These are phyloP conservation scores for Aphelinus certus DNA, from an alignment of 1,140 invertebrate species.

Conservation along the genomic window DNA sequence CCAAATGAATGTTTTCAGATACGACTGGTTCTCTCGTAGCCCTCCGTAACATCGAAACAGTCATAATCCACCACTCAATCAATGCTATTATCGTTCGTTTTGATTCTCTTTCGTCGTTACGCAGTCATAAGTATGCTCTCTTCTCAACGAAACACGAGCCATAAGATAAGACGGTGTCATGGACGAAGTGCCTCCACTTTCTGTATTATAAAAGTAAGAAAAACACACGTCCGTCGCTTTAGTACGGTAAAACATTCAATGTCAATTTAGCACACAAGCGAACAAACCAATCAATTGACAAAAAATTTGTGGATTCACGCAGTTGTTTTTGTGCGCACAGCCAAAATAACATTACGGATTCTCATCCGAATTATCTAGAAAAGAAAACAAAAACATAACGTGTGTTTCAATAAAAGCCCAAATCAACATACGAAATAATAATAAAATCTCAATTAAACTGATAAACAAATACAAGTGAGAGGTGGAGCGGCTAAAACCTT, in stretches of 20 bases:
- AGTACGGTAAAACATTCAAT: constrained; percentile 8
- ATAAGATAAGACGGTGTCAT: constrained; percentile 36
- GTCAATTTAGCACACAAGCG: background rate
- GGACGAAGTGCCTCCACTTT: constrained; percentile 33
- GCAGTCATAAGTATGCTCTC: constrained; percentile 38
- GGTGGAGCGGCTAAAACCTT: background rate
- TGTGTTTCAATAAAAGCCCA: background rate
- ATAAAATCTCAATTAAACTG: background rate
- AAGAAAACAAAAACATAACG: constrained; percentile 14
- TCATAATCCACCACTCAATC: background rate
- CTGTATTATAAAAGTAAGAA: constrained; percentile 32
- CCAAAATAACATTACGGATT: constrained; percentile 38
- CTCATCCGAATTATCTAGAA: constrained; percentile 33
- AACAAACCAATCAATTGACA: background rate
- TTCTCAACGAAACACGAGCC: constrained; percentile 38
- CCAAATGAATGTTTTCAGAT: background rate
- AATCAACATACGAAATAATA: background rate
- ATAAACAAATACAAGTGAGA: constrained; percentile 37
- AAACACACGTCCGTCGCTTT: constrained; percentile 23
- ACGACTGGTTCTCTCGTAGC: background rate
- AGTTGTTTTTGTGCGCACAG: constrained; percentile 31
- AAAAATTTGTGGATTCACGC: background rate
- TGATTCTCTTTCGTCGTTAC: constrained; percentile 17
- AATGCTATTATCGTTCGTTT: background rate
- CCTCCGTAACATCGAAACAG: background rate